A percentile compares a stretch with the other conserved stretches of the same genome.
Conservation (phyloP, 1,140 invertebrate genomes). For the Drosophila kepulauana region DNA sequence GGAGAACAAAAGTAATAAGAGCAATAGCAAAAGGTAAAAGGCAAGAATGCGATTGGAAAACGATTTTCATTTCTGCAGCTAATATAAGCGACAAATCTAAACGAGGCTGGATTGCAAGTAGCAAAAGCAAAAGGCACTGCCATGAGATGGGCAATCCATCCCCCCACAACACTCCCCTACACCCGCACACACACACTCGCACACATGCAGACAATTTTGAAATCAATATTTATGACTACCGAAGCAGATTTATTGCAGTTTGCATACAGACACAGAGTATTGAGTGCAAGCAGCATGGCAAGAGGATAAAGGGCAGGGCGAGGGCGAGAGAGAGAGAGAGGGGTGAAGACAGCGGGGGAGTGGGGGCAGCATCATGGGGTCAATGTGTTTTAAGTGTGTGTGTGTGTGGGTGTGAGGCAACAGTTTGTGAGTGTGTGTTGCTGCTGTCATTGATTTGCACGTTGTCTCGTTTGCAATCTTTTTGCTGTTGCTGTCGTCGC, state of each 20-base stretch:
- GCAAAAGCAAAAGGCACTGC: conserved; percentile 6
- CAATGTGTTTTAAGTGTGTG: neutral
- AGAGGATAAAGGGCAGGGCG: no score
- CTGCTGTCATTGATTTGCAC: conserved; percentile 71
- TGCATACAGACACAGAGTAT: conserved; percentile 24
- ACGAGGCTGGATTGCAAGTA: conserved; percentile 33
- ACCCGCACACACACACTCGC: conserved; percentile 26
- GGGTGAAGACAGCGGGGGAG: neutral
- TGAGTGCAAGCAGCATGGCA: conserved; percentile 7
- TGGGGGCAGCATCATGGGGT: neutral
- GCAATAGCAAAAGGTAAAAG: conserved; percentile 67
- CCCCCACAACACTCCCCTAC: neutral
- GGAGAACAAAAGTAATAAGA: conserved; percentile 56
- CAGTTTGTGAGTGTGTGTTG: conserved; percentile 36
- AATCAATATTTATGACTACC: conserved; percentile 83
- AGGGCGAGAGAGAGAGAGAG: neutral
- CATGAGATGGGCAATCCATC: conserved; percentile 27
- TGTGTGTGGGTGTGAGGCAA: conserved; percentile 8
- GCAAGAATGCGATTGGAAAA: conserved; percentile 80
- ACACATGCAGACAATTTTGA: conserved; percentile 71
- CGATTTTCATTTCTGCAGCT: conserved; percentile 83
- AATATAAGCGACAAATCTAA: conserved; percentile 83
- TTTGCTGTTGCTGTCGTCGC: conserved; percentile 36
- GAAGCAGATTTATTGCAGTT: conserved; percentile 78
- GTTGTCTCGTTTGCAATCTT: conserved; percentile 51